Base-by-base conservation (phyloP, 2,888 invertebrate species). In the Drosophila colorata region DNA sequence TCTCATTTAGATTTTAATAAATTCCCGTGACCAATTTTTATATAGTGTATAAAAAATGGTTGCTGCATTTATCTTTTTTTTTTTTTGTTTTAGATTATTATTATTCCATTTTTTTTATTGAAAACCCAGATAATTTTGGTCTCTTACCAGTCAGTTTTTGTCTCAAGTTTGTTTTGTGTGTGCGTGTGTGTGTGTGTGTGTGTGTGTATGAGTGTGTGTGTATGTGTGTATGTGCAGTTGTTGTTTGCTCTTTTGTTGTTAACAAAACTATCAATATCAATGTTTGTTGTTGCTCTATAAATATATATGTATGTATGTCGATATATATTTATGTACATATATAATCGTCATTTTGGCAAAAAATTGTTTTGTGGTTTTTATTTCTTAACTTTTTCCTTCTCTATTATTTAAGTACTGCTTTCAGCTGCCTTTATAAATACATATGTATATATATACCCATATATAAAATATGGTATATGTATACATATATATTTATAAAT, bases 61-160 rank as follows among this genome's bases (percentile, higher is more conserved):
- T 69, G 74, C 82, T 80, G 74, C 73, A 53, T 69, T 70, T 69
- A 58, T 68, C 48, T 64, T 61, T 56, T 52, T 33, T 56, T 48
- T 53, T 55, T 68, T 59, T 59, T 59, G 44, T 52, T 53, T 71
- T 49, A 51, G 49, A 52, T 70, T 59, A 48, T 74, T 64, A 53
- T 76, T 66, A 66, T 56, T 60, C 57, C 60, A 60, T 63, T 61
- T 78, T 71, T 80, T 80, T 84, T 87, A 81, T 91, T 91, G 91
- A 91, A 91, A 91, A 91, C 91, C 91, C 91, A 91, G 91, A 91
- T 91, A 90, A 90, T 90, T 90, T 91, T 90, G 91, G 91, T 91
- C 91, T 90, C 90, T 89, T 90, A 82, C 91, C 91, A 91, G 91
- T 91, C 91, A 91, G 84, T 91, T 87, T 89, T 89, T 82, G 78